Evolutionary conservation across 2,797 vertebrate genomes (phyloP), one percentile per base, ranked within the genome.

Genomic region (Argentina silus): DNA sequence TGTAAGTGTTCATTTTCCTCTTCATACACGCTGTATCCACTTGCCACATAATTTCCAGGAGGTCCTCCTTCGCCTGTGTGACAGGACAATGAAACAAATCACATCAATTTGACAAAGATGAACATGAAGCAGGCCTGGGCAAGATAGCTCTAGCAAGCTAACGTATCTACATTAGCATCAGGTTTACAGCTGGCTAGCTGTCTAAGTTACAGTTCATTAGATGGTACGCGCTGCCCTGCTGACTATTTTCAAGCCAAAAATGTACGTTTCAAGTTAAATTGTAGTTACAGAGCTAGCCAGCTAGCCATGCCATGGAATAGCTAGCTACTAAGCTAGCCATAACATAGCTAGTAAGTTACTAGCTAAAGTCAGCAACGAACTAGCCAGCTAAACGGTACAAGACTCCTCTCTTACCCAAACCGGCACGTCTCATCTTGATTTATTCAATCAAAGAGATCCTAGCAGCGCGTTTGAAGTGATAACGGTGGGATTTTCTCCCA

Each of bases 1-100:
- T 97, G 96, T 55, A 99, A 86, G 44, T 93, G 94, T 45, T 99
- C 96, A 3, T 99, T 99, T 78, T 99, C 97, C 75, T 99, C 97
- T 72, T 99, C 98, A 0, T 98, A 93, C 47, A 97, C 94, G 50
- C 94, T 99, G 81, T 98, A 97, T 0, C 98, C 98, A 76, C 96
- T 97, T 0, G 94, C 91, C 0, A 90, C 90, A 75, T 94, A 95
- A 8, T 81, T 85, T 3, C 92, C 93, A 61, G 91, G 67, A 66
- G 92, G 67, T 6, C 74, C 79, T 55, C 90, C 92, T 27, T 95
- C 94, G 78, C 92, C 94, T 95, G 11, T 2, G 69, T 0, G 27
- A 63, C 14, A 74, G n/a, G n/a, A n/a, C n/a, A n/a, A n/a, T 11
- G 0, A 47, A 43, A 72, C 3, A n/a, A 42, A 74, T 63, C 7